Base-by-base conservation (phyloP, 1,140 invertebrate species). In the Trachymyrmex septentrionalis region DNA sequence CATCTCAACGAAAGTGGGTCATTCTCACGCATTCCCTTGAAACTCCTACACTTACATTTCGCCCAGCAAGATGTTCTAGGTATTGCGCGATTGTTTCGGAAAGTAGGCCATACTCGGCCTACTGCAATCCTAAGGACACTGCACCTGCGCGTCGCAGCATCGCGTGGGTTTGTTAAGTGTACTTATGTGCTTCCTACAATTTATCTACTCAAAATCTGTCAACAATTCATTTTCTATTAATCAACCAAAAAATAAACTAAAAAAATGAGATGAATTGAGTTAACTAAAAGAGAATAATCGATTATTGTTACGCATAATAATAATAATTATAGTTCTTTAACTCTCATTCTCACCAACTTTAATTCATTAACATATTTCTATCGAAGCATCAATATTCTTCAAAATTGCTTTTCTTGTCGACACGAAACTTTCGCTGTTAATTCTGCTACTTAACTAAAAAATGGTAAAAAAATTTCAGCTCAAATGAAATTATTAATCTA, bases 61-160 rank as follows among this genome's bases (percentile, higher is more conserved):
- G 44, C 67, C 80, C 24, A 66, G 12, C 53, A 84, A 50, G 12
- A 61, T 61, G 72, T 72, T 59, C 84, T 84, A 44, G 38, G 44
- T 30, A 75, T 63, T 53, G 81, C 85, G 85, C 73, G 88, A 87
- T 78, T 87, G 80, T 89, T 86, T 89, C 69, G 82, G 85, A n/a
- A 89, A 89, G 86, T 89, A 89, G 88, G 88, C 88, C 88, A 85
- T 48, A 57, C 76, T 53, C 50, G 64, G 81, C 81, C 87, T 78
- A 81, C 87, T 75, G 85, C 63, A 76, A 76, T 50, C 59, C 53
- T 72, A 69, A 53, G 73, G 55, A 75, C 57, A 38, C 78, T 44
- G 67, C 61, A 61, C 34, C 55, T 57, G 67, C 73, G 44, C 48
- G 38, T 67, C 75, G 57, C 66, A n/a, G 50, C 6, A 57, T 86